Evolutionary conservation across 2,113 vertebrate species (phyloP).

Genomic region (Aphelocoma coerulescens): DNA sequence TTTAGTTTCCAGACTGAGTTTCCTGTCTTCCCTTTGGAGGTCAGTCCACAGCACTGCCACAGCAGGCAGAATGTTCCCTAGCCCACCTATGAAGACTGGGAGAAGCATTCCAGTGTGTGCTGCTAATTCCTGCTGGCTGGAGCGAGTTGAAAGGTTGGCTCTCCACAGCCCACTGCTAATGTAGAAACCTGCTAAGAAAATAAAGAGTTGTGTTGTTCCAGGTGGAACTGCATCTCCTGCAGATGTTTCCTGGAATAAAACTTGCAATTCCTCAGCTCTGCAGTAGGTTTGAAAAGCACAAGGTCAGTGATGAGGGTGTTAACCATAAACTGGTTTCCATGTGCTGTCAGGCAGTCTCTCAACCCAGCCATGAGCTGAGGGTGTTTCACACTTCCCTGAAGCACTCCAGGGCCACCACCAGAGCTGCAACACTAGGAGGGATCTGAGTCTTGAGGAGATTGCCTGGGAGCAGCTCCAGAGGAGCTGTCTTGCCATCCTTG

Average conservation of each 20-base stretch:
- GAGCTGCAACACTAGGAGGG: background rate
- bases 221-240: background rate
- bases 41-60: background rate
- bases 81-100: conserved; percentile 13
- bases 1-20: conserved; percentile 33
- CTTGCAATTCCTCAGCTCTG: background rate
- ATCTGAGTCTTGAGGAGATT: background rate
- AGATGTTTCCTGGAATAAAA: conserved; percentile 22
- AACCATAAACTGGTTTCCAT: background rate
- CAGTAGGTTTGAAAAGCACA: background rate
- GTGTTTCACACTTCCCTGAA: background rate
- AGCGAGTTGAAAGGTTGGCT: background rate
- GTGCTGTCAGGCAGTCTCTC: background rate
- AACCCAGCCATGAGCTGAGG: background rate
- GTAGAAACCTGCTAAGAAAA: conserved; percentile 19
- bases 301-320: background rate
- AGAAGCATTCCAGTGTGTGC: background rate
- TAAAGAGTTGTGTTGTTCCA: conserved; percentile 16
- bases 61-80: background rate
- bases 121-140: background rate
- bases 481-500: background rate
- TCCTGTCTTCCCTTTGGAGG: conserved; percentile 26
- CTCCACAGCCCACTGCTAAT: background rate
- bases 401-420: background rate
- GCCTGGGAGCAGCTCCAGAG: background rate